Conservation (phyloP, 2,113 vertebrate genomes). For the Caracal caracal region DNA sequence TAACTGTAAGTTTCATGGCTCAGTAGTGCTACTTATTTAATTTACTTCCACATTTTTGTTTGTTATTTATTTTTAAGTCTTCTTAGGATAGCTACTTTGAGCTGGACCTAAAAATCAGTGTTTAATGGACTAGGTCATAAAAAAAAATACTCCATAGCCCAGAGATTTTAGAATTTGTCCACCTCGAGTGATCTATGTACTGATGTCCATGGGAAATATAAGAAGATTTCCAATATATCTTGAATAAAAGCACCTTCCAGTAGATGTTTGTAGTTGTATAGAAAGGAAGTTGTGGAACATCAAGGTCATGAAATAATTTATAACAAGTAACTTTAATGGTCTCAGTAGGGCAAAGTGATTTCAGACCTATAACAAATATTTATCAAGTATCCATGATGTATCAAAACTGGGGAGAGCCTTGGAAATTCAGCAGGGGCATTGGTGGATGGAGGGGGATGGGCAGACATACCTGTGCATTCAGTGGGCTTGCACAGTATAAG, state of each 20-base stretch:
- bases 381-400: not conserved
- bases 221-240: not conserved
- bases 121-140: not conserved
- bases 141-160: not conserved
- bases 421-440: not conserved
- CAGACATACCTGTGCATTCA: not conserved
- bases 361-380: not conserved
- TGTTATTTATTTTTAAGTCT: not conserved
- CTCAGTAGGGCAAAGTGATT: not conserved
- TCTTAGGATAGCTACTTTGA: not conserved
- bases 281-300: not conserved
- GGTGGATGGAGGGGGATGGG: not conserved
- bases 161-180: not conserved
- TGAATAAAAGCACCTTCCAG: not conserved
- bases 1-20: not conserved
- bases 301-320: not conserved
- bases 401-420: not conserved
- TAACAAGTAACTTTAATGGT: not conserved
- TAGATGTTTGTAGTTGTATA: not conserved
- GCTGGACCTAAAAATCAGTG: not conserved
- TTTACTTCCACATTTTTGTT: not conserved
- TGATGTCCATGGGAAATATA: not conserved
- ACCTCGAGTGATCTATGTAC: not conserved
- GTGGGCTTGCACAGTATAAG: not conserved
- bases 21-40: not conserved